A percentile compares a stretch with the other conserved stretches of the same genome.
Conservation (phyloP, 2,888 invertebrate genomes). For the Lasioglossum figueresi region DNA sequence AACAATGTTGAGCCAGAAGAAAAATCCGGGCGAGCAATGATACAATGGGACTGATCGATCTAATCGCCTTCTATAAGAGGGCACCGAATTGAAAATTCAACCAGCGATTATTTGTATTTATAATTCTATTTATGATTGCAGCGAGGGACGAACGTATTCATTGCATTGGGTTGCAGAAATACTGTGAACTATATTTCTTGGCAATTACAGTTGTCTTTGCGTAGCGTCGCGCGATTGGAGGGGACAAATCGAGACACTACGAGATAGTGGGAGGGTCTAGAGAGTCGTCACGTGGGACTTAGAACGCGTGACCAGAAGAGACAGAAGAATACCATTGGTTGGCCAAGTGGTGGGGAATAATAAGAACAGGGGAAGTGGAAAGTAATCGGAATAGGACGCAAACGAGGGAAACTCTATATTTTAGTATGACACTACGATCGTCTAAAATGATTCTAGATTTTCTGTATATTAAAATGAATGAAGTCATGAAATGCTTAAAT, state of each 20-base stretch:
- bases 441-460: not conserved
- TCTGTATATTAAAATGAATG: not conserved
- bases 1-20: slow-evolving; percentile 77
- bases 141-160: not conserved
- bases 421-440: too few relatives aligned
- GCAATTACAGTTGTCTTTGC: not conserved
- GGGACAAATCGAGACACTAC: not conserved
- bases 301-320: not conserved
- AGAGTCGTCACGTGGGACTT: not conserved
- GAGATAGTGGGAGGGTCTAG: not conserved
- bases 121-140: slow-evolving; percentile 24
- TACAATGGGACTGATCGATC: not conserved
- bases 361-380: not conserved
- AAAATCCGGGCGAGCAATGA: slow-evolving; percentile 20
- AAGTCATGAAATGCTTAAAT: not conserved
- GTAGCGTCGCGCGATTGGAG: not conserved
- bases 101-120: slow-evolving; percentile 37
- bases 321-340: not conserved
- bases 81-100: not conserved
- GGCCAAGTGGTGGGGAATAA: not conserved
- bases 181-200: too few relatives aligned
- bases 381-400: not conserved
- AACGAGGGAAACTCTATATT: not conserved
- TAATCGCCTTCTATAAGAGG: not conserved
- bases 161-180: not conserved